These are phyloP conservation scores for Tetranychus truncatus DNA, from an alignment of 2,888 invertebrate species.

Conservation along the genomic window DNA sequence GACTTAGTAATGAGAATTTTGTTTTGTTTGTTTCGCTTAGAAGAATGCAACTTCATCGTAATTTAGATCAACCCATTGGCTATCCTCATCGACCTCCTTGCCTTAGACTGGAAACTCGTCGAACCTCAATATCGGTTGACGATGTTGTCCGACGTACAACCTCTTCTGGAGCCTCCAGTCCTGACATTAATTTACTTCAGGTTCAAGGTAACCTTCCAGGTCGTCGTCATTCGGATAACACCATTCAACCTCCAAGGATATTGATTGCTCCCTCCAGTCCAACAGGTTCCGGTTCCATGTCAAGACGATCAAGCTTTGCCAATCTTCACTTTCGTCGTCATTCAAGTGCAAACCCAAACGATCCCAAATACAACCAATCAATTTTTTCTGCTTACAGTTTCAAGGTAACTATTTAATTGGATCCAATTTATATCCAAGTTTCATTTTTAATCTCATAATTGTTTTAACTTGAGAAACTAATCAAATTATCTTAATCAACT, in stretches of 20 bases:
- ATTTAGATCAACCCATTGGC: constrained; percentile 25
- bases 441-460: too few relatives aligned
- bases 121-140: constrained; percentile 28
- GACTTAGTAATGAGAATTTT: not conserved
- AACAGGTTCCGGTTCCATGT: constrained; percentile 22
- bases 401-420: not conserved
- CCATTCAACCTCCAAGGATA: constrained; percentile 54
- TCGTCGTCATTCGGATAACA: constrained; percentile 14
- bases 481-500: too few relatives aligned
- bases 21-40: not conserved
- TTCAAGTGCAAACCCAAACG: constrained; percentile 12
- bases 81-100: constrained; percentile 28
- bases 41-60: constrained; percentile 15
- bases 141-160: constrained; percentile 27
- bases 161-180: constrained; percentile 30
- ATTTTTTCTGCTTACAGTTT: constrained; percentile 7
- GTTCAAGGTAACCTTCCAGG: constrained; percentile 62
- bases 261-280: constrained; percentile 72
- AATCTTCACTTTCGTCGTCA: constrained; percentile 43
- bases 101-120: constrained; percentile 27
- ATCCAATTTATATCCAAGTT: too few relatives aligned
- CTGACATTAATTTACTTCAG: constrained; percentile 64
- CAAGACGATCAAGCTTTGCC: constrained; percentile 37
- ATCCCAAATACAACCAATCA: constrained; percentile 4
- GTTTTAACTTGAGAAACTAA: too few relatives aligned